phyloP scores from a whole-genome alignment of 2,888 invertebrate genomes.

The Lottia gigantea region DNA sequence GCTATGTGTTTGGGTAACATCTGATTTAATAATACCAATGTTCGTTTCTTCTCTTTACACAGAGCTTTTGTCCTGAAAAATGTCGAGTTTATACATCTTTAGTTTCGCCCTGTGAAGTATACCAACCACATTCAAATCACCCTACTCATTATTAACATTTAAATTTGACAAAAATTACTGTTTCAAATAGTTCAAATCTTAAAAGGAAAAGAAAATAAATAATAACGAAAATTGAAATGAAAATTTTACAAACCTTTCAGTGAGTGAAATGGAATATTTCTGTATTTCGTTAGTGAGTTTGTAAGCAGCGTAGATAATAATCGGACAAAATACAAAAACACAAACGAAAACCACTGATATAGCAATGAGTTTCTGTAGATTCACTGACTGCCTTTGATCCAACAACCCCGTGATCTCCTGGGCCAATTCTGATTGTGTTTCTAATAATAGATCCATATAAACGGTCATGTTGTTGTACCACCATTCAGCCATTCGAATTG shows the following conservation, averaged over 20 bases:
- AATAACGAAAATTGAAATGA: too few relatives aligned
- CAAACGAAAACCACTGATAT: conserved; percentile 47
- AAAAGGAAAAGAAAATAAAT: too few relatives aligned
- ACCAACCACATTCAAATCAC: too few relatives aligned
- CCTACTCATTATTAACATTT: too few relatives aligned
- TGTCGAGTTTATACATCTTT: too few relatives aligned
- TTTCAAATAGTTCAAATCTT: too few relatives aligned
- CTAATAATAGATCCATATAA: conserved; percentile 42
- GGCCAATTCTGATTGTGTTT: conserved; percentile 39
- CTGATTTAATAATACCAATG: conserved; percentile 56
- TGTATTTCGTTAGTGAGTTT: conserved; percentile 51
- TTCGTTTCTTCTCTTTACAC: conserved; percentile 55
- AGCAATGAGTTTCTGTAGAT: conserved; percentile 43
- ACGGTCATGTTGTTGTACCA: conserved; percentile 53
- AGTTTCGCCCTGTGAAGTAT: too few relatives aligned
- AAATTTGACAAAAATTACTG: too few relatives aligned
- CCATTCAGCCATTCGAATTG: conserved; percentile 36
- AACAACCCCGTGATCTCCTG: conserved; percentile 40
- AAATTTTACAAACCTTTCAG: conserved; percentile 39
- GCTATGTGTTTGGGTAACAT: conserved; percentile 62
- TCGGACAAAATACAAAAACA: conserved; percentile 47
- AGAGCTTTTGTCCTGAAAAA: conserved; percentile 48
- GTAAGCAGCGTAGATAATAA: conserved; percentile 52
- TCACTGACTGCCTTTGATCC: conserved; percentile 36
- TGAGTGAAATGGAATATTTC: conserved; percentile 49